phyloP scores from a whole-genome alignment of 2,888 invertebrate genomes.

The Erynnis tages region DNA sequence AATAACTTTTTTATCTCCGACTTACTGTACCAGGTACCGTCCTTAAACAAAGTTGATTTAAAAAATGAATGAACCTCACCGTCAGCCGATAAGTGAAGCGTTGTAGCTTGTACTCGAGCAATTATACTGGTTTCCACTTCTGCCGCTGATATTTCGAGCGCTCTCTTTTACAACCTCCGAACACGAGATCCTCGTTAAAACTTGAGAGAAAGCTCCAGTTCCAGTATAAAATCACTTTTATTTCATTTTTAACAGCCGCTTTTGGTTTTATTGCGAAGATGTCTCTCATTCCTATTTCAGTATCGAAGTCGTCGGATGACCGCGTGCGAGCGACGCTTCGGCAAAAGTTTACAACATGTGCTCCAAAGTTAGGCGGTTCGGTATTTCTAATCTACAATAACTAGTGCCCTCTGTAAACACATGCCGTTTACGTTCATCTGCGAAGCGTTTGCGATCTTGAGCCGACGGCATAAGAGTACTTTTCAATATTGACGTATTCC shows the following conservation, averaged over 20 bases:
- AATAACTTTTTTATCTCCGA: no score
- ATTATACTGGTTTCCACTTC: constrained; percentile 26
- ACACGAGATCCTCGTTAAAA: constrained; percentile 45
- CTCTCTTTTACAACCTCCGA: constrained; percentile 44
- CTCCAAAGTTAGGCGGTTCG: constrained; percentile 52
- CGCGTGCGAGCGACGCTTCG: constrained; percentile 13
- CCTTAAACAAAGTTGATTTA: constrained; percentile 19
- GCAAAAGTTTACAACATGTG: constrained; percentile 63
- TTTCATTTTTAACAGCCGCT: constrained; percentile 38
- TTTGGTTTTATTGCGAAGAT: constrained; percentile 38
- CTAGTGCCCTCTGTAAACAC: constrained; percentile 68
- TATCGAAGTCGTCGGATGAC: constrained; percentile 7
- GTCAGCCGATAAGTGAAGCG: constrained; percentile 10
- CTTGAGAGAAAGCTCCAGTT: constrained; percentile 42
- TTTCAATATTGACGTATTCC: constrained; percentile 70
- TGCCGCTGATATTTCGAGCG: constrained; percentile 31
- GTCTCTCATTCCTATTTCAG: constrained; percentile 27
- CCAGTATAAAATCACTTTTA: constrained; percentile 37
- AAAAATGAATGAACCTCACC: constrained; percentile 19
- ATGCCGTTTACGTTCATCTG: constrained; percentile 53
- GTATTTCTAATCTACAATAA: constrained; percentile 58
- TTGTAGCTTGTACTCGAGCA: constrained; percentile 21
- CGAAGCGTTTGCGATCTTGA: constrained; percentile 62
- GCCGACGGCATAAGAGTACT: constrained; percentile 66
- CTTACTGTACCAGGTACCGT: no score